Conservation (phyloP, 1,140 invertebrate genomes). For the Macrocentrus cingulum region DNA sequence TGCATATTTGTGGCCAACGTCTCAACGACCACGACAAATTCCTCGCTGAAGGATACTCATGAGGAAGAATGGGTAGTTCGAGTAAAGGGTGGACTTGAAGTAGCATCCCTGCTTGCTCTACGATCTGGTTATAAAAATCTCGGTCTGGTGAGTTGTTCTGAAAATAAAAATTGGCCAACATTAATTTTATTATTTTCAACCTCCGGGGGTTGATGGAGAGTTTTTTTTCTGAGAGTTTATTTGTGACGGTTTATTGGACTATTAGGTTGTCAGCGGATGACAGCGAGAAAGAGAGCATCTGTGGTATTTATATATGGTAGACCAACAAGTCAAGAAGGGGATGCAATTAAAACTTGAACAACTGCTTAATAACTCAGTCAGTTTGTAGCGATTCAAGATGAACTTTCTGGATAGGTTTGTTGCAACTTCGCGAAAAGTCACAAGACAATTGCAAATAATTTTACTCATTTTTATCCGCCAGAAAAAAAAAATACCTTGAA, state of each 20-base stretch:
- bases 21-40: conserved; percentile 21
- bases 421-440: no score
- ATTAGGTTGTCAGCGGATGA: no score
- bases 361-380: conserved; percentile 46
- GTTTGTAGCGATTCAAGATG: conserved; percentile 42
- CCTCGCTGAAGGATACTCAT: conserved; percentile 25
- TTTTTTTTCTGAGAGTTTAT: neutral
- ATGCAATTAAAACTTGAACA: conserved; percentile 49
- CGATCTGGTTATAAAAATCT: conserved; percentile 56
- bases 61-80: conserved; percentile 64
- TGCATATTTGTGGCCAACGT: conserved; percentile 5
- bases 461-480: no score
- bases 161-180: neutral
- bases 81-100: conserved; percentile 54
- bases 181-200: neutral
- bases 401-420: conserved; percentile 30
- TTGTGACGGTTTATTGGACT: no score
- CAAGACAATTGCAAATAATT: no score
- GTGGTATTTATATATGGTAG: conserved; percentile 24
- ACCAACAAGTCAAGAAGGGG: conserved; percentile 15
- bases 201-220: neutral
- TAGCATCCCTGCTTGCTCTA: conserved; percentile 56
- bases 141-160: conserved; percentile 51
- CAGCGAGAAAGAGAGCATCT: neutral
- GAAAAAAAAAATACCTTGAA: no score